These are phyloP conservation scores for Cydia pomonella DNA, from an alignment of 1,140 invertebrate species.

Conservation along the genomic window DNA sequence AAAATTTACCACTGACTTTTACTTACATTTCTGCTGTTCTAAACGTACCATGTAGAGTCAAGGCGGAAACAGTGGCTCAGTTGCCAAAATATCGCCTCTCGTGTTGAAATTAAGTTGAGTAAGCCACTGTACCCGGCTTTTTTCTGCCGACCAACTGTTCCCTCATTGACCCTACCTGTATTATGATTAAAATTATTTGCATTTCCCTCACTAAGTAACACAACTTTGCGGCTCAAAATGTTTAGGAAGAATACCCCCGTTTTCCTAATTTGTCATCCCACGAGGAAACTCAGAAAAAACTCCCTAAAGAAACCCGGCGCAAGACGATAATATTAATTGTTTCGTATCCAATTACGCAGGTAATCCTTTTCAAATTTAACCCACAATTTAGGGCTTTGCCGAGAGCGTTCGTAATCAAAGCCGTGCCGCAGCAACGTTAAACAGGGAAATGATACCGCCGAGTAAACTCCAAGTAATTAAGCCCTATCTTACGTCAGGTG, in stretches of 20 bases:
- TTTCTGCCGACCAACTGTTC: too few species aligned
- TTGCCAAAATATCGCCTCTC: too few species aligned
- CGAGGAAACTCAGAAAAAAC: background rate
- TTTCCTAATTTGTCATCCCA: conserved; percentile 1
- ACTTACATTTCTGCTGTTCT: too few species aligned
- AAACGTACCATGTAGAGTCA: too few species aligned
- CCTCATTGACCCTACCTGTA: too few species aligned
- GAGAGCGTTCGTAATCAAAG: conserved; percentile 16
- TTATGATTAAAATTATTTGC: background rate
- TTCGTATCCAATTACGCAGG: conserved; percentile 20
- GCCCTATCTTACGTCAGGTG: background rate
- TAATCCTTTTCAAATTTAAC: conserved; percentile 28
- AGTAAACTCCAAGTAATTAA: conserved; percentile 21
- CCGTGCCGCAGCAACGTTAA: conserved; percentile 1
- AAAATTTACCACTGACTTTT: too few species aligned
- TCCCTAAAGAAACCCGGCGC: background rate
- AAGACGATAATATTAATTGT: conserved; percentile 22
- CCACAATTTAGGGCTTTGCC: conserved; percentile 7
- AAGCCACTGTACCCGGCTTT: too few species aligned
- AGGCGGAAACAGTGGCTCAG: too few species aligned
- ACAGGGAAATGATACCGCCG: conserved; percentile 12
- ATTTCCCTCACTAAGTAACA: background rate
- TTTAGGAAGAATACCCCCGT: background rate
- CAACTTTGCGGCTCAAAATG: background rate
- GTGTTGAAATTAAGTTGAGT: too few species aligned